These are phyloP conservation scores for Sinocyclocheilus maitianheensis DNA, from an alignment of 2,113 vertebrate species.

Conservation along the genomic window DNA sequence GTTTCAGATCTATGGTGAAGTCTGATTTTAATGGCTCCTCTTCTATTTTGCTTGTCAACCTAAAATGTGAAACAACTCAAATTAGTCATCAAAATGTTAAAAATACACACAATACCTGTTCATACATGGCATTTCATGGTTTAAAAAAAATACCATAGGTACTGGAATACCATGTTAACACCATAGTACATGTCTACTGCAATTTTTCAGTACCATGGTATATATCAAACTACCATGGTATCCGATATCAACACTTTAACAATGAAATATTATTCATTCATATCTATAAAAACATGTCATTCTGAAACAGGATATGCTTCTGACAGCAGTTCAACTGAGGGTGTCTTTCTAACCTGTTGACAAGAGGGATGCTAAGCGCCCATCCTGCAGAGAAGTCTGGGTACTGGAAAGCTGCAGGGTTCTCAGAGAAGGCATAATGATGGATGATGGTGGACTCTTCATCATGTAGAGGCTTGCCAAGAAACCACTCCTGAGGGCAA, in stretches of 20 bases:
- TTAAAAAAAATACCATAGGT: background rate
- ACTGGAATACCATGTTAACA: background rate
- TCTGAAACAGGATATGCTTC: background rate
- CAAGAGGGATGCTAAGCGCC: slow-evolving; percentile 88
- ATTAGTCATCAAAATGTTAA: background rate
- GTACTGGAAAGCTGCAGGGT: slow-evolving; percentile 89
- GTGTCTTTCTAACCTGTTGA: slow-evolving; percentile 83
- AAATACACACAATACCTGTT: background rate
- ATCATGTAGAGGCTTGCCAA: slow-evolving; percentile 91
- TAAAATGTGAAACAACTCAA: slow-evolving; percentile 64
- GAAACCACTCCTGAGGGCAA: slow-evolving; percentile 88
- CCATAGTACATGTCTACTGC: background rate
- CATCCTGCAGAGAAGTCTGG: slow-evolving; percentile 95
- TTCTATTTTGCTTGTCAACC: slow-evolving; percentile 86
- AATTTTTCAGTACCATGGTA: background rate
- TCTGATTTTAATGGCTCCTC: slow-evolving; percentile 91
- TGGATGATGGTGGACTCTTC: slow-evolving; percentile 97
- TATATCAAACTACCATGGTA: background rate
- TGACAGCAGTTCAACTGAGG: background rate
- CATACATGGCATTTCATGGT: background rate
- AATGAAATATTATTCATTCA: background rate
- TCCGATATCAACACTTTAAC: background rate
- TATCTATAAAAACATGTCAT: background rate
- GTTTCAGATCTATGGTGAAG: slow-evolving; percentile 97
- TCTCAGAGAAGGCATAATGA: slow-evolving; percentile 97